Conservation (phyloP, 2,797 vertebrate species). For the Catamblyrhynchus diadema region DNA sequence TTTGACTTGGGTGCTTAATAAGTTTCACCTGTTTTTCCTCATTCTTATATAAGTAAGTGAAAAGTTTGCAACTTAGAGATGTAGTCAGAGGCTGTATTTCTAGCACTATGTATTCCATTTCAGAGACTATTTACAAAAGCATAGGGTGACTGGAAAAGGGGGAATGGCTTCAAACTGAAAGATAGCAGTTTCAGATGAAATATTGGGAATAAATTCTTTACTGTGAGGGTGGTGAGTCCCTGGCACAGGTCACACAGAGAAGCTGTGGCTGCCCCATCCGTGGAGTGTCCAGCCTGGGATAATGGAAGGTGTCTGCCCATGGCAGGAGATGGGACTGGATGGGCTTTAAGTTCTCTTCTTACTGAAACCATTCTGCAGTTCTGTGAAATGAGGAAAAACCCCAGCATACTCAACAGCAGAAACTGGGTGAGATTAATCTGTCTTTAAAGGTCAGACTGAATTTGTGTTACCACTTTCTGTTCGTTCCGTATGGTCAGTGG, state of each 20-base stretch:
- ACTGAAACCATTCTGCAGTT: not conserved
- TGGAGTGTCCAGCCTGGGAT: fast-evolving
- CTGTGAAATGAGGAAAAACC: not conserved
- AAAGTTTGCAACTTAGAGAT: not conserved
- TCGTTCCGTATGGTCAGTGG: not conserved
- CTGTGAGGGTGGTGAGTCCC: fast-evolving
- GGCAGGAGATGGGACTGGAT: not conserved
- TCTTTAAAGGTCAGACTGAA: not conserved
- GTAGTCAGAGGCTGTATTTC: not conserved
- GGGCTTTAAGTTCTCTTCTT: not conserved
- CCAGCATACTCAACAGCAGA: not conserved
- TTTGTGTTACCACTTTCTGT: not conserved
- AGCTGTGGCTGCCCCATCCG: not conserved
- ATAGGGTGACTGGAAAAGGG: not conserved
- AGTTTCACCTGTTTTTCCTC: not conserved
- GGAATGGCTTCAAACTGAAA: not conserved
- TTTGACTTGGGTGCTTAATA: not conserved
- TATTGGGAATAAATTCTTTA: not conserved
- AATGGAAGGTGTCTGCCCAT: not conserved
- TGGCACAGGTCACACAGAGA: not conserved
- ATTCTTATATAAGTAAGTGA: not conserved
- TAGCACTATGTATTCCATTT: not conserved
- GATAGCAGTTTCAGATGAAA: not conserved
- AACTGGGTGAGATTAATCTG: not conserved
- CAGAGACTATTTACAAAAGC: not conserved